phyloP scores from a whole-genome alignment of 2,797 vertebrate genomes.

The Pteropus rufus region DNA sequence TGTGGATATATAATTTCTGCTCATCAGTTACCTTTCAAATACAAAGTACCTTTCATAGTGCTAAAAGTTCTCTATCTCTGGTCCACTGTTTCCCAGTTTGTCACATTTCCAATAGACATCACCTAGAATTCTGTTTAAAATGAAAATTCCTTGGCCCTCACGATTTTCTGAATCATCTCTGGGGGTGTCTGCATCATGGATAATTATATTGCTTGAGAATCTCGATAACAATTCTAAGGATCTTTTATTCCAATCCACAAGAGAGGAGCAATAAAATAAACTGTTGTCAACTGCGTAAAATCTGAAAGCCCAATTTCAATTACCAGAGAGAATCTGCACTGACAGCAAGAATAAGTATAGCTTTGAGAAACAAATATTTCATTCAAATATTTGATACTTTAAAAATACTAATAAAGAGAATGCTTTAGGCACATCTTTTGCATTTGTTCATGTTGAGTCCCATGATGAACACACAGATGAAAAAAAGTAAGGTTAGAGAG shows the following conservation, averaged over 20 bases:
- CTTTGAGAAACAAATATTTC: neutral
- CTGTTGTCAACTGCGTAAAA: neutral
- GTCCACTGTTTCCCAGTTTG: neutral
- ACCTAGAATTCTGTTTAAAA: slow-evolving; percentile 23
- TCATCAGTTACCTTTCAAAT: neutral
- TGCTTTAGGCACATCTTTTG: neutral
- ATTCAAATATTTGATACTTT: neutral
- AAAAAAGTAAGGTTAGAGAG: neutral
- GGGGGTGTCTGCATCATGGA: neutral
- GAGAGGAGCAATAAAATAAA: neutral
- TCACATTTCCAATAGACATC: neutral
- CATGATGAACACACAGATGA: neutral
- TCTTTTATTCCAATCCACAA: neutral
- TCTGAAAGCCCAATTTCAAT: neutral
- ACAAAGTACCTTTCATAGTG: neutral
- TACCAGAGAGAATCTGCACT: neutral
- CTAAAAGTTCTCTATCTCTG: neutral
- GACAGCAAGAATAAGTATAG: neutral
- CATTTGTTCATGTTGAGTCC: neutral
- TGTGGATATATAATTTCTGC: neutral
- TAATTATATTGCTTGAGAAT: neutral
- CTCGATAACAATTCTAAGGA: neutral
- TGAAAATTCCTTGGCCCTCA: neutral
- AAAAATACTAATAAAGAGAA: neutral
- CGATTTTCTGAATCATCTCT: slow-evolving; percentile 30